Base-by-base conservation (phyloP, 2,888 invertebrate genomes). In the Hoplodrina ambigua region DNA sequence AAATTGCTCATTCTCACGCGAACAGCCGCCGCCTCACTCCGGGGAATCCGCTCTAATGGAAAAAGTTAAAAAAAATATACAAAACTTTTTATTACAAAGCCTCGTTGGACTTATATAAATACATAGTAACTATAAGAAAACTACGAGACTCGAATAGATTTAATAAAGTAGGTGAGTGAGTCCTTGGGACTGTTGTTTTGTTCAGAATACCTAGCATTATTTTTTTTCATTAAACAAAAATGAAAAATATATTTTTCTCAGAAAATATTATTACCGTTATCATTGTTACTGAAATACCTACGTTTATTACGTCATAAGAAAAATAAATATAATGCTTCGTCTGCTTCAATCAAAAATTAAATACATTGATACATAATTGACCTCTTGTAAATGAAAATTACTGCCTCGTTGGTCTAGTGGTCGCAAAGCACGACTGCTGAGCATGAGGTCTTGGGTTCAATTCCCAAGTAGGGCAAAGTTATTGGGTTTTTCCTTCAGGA, bases 1-100 rank as follows among this genome's bases (percentile, higher is more conserved):
- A 95, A 95, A 95, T 95, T 95, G 94, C 94, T 95, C 95, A 94
- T 94, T 94, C 95, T 94, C 95, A 95, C 95, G 95, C 95, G 93
- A 94, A 88, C 92, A 91, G 88, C 90, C 91, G 89, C 88, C 89
- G 89, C 88, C 90, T 88, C 91, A 88, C 90, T 89, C 92, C 88
- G 79, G 90, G 91, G 92, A 91, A 92, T 91, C 91, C 90, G 91
- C 88, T 91, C 92, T 94, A 94, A 95, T 95, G 94, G 94, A 94
- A 95, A 94, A 95, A 94, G 93, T 95, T 92, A 89, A 93, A 94
- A 92, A 94, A 93, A 94, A 84, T 92, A 93, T 89, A 94, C 93
- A 91, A 93, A 94, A 93, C 91, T 93, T 93, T 91, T 92, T 94
- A 92, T 93, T 90, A 89, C 91, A 89, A 89, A 88, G 86, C 88